Base-by-base conservation (phyloP, 2,888 invertebrate species). In the Cryptocephalus primarius region DNA sequence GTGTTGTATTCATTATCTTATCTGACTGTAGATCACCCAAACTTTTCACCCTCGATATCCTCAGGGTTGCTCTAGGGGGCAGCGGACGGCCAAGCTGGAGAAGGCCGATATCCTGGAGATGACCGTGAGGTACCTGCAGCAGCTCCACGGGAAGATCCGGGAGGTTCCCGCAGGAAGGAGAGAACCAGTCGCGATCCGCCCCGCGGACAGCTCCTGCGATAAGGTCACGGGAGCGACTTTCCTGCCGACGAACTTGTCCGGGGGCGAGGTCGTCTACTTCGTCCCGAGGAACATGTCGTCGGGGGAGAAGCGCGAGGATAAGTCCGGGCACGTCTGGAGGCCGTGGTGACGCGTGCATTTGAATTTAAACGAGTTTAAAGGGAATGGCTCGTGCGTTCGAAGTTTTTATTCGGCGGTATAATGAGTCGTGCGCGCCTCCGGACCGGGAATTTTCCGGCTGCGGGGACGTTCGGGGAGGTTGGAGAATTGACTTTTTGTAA, bases 81-180 rank as follows among this genome's bases (percentile, higher is more conserved):
- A 66, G 51, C 56, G 74, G 41, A 76, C 76, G 33, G 72, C 77
- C 1, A 80, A 80, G 65, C 63, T 80, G 57, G 81, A 81, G 62
- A 80, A 80, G 60, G 81, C 81, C 0, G 80, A 80, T 59, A 79
- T 81, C 44, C 59, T 81, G 34, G 80, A 81, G 60, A 73, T 80
- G 74, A 79, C 80, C 0, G 80, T 80, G 8, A 65, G 71, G 38
- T 77, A 79, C 60, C 62, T 82, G 9, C 73, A 76, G 54, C 69
- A 71, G 42, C 63, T 81, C 1, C 75, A 75, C 48, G 59, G 55
- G n/a, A 64, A 63, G 54, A 47, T 64, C n/a, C 54, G 50, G 34
- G 50, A 56, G 44, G 51, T 13, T 12, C 1, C 41, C 38, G 13
- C 33, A 34, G 11, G 41, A 3, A 50, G 51, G 12, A 59, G 45